phyloP scores from a whole-genome alignment of 2,113 vertebrate species.

The Leptobrachium leishanense region DNA sequence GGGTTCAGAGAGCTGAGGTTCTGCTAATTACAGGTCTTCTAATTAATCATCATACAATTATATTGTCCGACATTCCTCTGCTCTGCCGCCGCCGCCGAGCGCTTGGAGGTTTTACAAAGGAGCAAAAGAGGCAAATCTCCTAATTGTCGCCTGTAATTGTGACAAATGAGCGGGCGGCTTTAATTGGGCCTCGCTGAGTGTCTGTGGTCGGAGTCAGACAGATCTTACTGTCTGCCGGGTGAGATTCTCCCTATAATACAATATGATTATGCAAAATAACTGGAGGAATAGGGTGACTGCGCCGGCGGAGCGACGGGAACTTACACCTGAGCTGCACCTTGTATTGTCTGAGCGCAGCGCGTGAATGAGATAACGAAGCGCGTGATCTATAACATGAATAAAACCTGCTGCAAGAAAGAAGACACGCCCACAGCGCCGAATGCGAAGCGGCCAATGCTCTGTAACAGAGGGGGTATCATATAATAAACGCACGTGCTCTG shows the following conservation, averaged over 20 bases:
- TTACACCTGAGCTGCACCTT: neutral
- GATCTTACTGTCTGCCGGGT: conserved; percentile 9
- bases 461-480: no score
- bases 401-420: no score
- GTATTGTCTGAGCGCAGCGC: no score
- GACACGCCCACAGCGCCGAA: no score
- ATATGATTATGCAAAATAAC: conserved; percentile 14
- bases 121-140: conserved; percentile 31
- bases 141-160: conserved; percentile 45
- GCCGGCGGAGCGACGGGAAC: neutral
- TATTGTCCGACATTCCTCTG: conserved; percentile 40
- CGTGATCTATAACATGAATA: no score
- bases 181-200: conserved; percentile 11
- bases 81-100: conserved; percentile 24
- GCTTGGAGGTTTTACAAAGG: conserved; percentile 42
- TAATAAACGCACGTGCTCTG: no score
- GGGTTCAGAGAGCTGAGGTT: neutral
- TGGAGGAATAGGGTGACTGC: neutral
- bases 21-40: conserved; percentile 34
- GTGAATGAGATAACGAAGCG: neutral
- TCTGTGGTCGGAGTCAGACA: conserved; percentile 13
- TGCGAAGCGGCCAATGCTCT: no score
- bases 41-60: conserved; percentile 47
- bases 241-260: neutral
- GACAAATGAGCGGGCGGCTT: conserved; percentile 45